Evolutionary conservation across 2,113 vertebrate genomes (phyloP), one percentile per base, ranked within the genome.

Genomic region (Aythya baeri): DNA sequence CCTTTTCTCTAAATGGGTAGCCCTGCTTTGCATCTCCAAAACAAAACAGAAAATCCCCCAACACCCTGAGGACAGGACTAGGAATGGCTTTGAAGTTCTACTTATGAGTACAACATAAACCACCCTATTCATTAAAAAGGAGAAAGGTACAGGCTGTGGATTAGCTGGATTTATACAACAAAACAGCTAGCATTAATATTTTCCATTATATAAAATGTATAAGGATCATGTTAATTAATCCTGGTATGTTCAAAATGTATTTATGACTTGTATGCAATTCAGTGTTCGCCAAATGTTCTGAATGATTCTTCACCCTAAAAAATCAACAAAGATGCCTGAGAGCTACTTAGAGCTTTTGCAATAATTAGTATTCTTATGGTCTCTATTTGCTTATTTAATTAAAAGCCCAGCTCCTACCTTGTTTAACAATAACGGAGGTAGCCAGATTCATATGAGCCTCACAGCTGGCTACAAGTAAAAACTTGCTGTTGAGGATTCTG

Each of bases 121-220:
- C 61, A 62, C 25, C 57, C 16, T 58, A 31, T 32, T 44, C 34
- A 59, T 72, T 75, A 76, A 76, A 72, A 87, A 13, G 15, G 26
- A 44, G 4, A 62, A 61, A 66, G 44, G 23, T 83, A 41, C 73
- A 71, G 50, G 55, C 57, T 79, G 67, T 59, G 54, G n/a, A 50
- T 93, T 59, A 96, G 70, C 44, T 79, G 43, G 59, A 81, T 88
- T 95, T 93, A 58, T n/a, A 36, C 57, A 84, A 82, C 31, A 59
- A 76, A 93, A 78, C 23, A 74, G 38, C 11, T 43, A 63, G 62
- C 21, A 17, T 14, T 16, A 46, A 20, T 91, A 54, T 94, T 58
- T 93, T 36, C 66, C 83, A 23, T 85, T 83, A 82, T 3, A 55
- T 6, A 44, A 16, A 85, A 57, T n/a, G 50, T 7, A 1, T 36